Conservation (phyloP, 1,140 invertebrate genomes). For the Sycophila sp. region DNA sequence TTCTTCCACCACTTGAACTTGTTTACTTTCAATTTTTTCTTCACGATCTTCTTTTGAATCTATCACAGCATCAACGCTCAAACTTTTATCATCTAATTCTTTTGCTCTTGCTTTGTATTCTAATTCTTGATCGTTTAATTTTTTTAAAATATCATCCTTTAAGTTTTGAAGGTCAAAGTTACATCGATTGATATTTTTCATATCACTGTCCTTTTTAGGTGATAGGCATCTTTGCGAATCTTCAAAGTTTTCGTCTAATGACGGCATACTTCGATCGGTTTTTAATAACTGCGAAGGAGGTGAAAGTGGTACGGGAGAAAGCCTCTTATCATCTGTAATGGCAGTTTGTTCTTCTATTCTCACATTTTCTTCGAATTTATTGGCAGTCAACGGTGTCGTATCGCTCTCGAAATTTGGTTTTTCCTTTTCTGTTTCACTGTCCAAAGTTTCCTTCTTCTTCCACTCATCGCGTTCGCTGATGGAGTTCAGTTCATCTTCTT, state of each 20-base stretch:
- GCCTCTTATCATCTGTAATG: background rate
- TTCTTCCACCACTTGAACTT: background rate
- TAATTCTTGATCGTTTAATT: conserved; percentile 18
- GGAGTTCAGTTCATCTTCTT: background rate
- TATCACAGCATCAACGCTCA: background rate
- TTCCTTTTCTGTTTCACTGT: background rate
- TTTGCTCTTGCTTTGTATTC: background rate
- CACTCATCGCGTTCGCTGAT: background rate
- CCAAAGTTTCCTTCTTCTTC: background rate
- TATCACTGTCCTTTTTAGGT: background rate
- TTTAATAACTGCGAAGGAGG: background rate
- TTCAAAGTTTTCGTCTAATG: background rate
- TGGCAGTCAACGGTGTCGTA: background rate
- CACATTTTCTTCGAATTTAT: background rate
- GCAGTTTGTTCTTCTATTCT: background rate
- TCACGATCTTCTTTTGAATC: background rate
- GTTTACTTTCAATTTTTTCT: background rate
- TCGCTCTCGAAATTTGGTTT: background rate
- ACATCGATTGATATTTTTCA: conserved; percentile 2
- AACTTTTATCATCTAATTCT: background rate
- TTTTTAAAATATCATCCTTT: conserved; percentile 32
- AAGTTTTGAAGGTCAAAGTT: conserved; percentile 33
- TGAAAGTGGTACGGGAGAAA: background rate
- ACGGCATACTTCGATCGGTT: background rate
- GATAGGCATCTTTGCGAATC: background rate